Evolutionary conservation across 2,113 vertebrate species (phyloP).

Genomic region (Phyllostomus discolor): DNA sequence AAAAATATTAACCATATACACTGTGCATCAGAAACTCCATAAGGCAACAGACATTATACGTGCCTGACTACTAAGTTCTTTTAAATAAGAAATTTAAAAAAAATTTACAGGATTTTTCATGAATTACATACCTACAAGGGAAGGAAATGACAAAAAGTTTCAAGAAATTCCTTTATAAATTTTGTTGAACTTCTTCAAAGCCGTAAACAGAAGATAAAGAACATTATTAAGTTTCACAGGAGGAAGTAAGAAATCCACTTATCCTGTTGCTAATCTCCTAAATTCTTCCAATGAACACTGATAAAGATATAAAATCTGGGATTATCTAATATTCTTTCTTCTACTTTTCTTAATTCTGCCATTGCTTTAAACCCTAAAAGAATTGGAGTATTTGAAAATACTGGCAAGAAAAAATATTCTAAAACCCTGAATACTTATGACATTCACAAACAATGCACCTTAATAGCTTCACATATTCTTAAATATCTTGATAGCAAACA

Average conservation of each 20-base stretch:
- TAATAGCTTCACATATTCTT: not conserved
- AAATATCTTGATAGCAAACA: not conserved
- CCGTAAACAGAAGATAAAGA: constrained; percentile 46
- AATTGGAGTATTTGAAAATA: not conserved
- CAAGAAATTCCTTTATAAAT: constrained; percentile 43
- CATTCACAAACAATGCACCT: not conserved
- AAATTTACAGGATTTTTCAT: not conserved
- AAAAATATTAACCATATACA: not conserved
- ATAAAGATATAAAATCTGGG: constrained; percentile 67
- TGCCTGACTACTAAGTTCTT: not conserved
- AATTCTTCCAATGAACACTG: constrained; percentile 57
- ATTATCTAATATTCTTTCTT: constrained; percentile 70
- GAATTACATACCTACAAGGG: not conserved
- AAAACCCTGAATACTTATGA: not conserved
- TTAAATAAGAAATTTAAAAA: not conserved
- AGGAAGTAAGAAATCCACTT: constrained; percentile 72
- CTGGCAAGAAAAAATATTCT: not conserved
- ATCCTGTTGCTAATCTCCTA: constrained; percentile 70
- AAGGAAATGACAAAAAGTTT: not conserved
- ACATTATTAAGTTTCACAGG: constrained; percentile 73
- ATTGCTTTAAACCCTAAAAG: constrained; percentile 10
- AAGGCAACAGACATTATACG: not conserved
- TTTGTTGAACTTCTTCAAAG: constrained; percentile 56
- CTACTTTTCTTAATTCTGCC: constrained; percentile 11
- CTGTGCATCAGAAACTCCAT: not conserved